Conservation (phyloP, 2,113 vertebrate species). For the Myrmophylax atrothorax region DNA sequence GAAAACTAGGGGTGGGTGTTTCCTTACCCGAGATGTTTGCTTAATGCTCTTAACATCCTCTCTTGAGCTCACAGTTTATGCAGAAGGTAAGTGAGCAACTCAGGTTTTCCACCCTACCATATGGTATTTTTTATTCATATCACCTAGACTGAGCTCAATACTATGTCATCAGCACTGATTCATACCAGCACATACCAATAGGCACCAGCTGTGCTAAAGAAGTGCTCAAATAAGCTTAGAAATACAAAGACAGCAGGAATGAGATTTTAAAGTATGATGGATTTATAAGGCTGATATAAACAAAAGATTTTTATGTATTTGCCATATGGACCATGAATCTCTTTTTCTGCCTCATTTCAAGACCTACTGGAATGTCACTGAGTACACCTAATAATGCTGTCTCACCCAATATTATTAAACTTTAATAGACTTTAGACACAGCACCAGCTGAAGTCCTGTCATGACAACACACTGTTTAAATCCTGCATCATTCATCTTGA, state of each 20-base stretch:
- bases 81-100: neutral
- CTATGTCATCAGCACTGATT: neutral
- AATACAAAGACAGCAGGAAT: neutral
- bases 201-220: neutral
- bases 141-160: neutral
- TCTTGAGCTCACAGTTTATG: neutral
- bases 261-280: neutral
- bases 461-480: neutral
- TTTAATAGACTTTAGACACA: neutral
- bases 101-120: neutral
- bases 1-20: neutral
- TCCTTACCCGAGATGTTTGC: neutral
- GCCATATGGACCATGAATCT: neutral
- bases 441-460: neutral
- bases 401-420: neutral
- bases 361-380: neutral
- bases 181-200: neutral
- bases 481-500: neutral
- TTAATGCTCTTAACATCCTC: neutral
- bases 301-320: neutral
- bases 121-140: neutral
- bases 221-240: neutral
- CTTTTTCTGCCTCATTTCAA: neutral
- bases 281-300: neutral
- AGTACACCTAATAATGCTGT: neutral